Base-by-base conservation (phyloP, 1,140 invertebrate species). In the Pollicipes pollicipes region DNA sequence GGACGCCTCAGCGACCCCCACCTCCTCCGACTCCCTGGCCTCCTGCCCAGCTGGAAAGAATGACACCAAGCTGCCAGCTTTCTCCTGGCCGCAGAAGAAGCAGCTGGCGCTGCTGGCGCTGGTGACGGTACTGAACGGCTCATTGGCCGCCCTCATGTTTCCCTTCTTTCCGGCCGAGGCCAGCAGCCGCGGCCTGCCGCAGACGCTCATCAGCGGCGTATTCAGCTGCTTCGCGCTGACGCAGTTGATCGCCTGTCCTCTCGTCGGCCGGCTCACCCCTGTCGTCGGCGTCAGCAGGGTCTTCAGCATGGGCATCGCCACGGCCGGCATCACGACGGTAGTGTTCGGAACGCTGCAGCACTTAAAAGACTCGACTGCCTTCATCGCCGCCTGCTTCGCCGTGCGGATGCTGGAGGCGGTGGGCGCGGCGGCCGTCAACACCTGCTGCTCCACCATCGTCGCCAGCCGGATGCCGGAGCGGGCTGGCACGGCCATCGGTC, bases 401-500 rank as follows among this genome's bases (percentile, higher is more conserved):
- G 82, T 83, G 74, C 83, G 83, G 8, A 72, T 85, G 6, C 83
- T 84, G n/a, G 84, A 85, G 78, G 83, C 83, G 16, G 82, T 80
- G 76, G 83, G 83, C 8, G 82, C 82, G 74, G 78, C 77, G 32
- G 75, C 82, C 16, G 77, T 85, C 2, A 58, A 85, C 83, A 37
- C 84, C 84, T 74, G 83, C 84, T 71, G 83, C 83, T 64, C 85
- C 85, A 82, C 83, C 67, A 84, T 83, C 30, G 84, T 83, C 28
- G 76, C 83, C 35, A 76, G 77, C 8, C 24, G 13, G 13, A 58
- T 24, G 45, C 80, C 83, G 74, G 74, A 81, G 35, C 70, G 84
- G 17, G 84, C 84, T 75, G 78, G 81, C 70, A 77, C 77, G n/a
- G 76, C 84, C 72, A 72, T 70, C 16, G 75, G 81, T 58, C 73